Base-by-base conservation (phyloP, 1,140 invertebrate species). In the Cotesia chilonis region DNA sequence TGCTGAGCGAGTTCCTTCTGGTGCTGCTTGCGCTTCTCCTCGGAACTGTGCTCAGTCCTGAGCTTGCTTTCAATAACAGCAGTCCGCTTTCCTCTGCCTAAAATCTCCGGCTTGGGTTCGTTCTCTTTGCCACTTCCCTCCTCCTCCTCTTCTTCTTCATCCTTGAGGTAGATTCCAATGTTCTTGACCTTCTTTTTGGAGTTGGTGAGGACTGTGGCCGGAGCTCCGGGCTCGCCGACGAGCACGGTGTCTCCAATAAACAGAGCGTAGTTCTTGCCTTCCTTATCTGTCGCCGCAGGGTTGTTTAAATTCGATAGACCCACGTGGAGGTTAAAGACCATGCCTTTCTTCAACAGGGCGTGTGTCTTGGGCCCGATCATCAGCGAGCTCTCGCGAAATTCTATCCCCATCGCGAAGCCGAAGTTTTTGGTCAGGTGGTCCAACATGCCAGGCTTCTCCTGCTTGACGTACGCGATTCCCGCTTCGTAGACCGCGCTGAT, bases 231-330 rank as follows among this genome's bases (percentile, higher is more conserved):
- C 79, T 97, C 95, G 84, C 95, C 96, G 0, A 99, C 95, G 71
- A 98, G 82, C 37, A 99, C 96, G 17, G 98, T 99, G 87, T 99
- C 98, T 14, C 97, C 98, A 77, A 99, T 91, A 80, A 98, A 99
- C 0, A 99, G 87, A 1, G 98, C 96, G 86, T 98, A 98, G 4
- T 88, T 92, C 90, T 98, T 98, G 71, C 93, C 92, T 83, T 94
- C 91, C 76, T 94, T 93, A 54, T 98, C 96, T 36, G 91, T 90
- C 0, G 95, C 92, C 41, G 94, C 92, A 75, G 91, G 89, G 87
- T 99, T 99, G 14, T 85, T 87, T 41, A 99, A 88, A 82, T 94
- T 94, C n/a, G 94, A 91, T 41, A 99, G 90, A 55, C 98, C 98
- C 76, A 99, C 91, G 81, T 96, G 97, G 7, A 99, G 89, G 84